Evolutionary conservation across 1,140 invertebrate species (phyloP).

Genomic region (Coenobita brevimanus): DNA sequence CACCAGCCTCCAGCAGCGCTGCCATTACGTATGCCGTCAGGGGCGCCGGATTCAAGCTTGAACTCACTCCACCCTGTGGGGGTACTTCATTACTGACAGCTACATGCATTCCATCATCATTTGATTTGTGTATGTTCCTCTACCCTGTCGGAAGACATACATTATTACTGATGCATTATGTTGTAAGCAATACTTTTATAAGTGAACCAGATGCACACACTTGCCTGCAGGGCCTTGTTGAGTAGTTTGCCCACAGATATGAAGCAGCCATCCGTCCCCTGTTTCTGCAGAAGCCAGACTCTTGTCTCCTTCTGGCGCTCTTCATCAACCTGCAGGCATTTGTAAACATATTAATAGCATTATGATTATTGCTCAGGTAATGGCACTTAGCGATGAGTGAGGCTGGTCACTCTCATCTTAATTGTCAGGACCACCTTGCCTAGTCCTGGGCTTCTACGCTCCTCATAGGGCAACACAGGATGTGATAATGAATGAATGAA

Average conservation of each 20-base stretch:
- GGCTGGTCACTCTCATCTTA: no score
- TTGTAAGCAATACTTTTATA: no score
- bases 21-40: conserved; percentile 51
- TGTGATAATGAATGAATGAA: no score
- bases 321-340: conserved; percentile 73
- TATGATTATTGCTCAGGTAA: no score
- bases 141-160: no score
- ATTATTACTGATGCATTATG: no score
- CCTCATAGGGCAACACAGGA: no score
- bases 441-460: no score
- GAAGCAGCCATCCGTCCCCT: conserved; percentile 56
- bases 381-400: no score
- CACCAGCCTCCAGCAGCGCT: conserved; percentile 52
- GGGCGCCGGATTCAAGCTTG: not conserved
- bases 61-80: conserved; percentile 21
- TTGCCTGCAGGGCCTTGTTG: conserved; percentile 62
- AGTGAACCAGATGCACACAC: not conserved
- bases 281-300: conserved; percentile 73
- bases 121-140: not conserved
- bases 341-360: no score
- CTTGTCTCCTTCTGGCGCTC: conserved; percentile 73
- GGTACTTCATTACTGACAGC: not conserved
- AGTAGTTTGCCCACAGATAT: conserved; percentile 55
- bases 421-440: no score
- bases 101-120: no score